These are phyloP conservation scores for Scolopax bukidnonensis DNA, from an alignment of 2,797 vertebrate species.

Conservation along the genomic window DNA sequence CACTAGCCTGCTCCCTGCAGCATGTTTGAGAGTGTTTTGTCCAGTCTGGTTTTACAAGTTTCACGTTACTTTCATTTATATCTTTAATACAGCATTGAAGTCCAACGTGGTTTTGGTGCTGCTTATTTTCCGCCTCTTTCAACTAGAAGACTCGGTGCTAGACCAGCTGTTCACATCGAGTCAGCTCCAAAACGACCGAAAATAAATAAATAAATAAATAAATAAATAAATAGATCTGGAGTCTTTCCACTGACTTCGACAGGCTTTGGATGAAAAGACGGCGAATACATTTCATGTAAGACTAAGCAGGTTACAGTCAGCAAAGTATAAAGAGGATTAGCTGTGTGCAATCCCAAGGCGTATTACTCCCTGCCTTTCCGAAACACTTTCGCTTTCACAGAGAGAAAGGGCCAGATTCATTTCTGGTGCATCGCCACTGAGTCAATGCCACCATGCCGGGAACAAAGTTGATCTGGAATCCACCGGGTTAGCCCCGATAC, in stretches of 20 bases:
- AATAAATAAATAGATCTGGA: neutral
- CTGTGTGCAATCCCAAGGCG: neutral
- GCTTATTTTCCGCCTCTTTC: slow-evolving; percentile 52
- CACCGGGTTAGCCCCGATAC: neutral
- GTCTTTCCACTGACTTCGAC: slow-evolving; percentile 7
- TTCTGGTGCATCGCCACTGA: neutral
- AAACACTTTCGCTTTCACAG: neutral
- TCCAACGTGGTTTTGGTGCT: neutral
- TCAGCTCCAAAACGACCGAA: neutral
- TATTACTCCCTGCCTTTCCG: neutral
- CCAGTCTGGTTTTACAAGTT: slow-evolving; percentile 58
- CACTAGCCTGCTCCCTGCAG: slow-evolving; percentile 11
- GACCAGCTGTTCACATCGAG: slow-evolving; percentile 35
- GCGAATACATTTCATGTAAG: neutral
- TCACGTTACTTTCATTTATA: slow-evolving; percentile 50
- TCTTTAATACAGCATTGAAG: neutral
- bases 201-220: neutral
- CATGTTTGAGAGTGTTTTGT: slow-evolving; percentile 20
- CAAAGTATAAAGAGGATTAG: slow-evolving; percentile 59
- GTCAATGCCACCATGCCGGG: neutral
- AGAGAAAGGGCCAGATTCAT: neutral
- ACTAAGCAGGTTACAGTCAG: slow-evolving; percentile 54
- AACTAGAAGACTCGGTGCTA: slow-evolving; percentile 1
- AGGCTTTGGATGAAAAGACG: slow-evolving; percentile 1
- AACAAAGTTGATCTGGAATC: neutral